Base-by-base conservation (phyloP, 2,797 vertebrate genomes). In the Adelosebastes latens region DNA sequence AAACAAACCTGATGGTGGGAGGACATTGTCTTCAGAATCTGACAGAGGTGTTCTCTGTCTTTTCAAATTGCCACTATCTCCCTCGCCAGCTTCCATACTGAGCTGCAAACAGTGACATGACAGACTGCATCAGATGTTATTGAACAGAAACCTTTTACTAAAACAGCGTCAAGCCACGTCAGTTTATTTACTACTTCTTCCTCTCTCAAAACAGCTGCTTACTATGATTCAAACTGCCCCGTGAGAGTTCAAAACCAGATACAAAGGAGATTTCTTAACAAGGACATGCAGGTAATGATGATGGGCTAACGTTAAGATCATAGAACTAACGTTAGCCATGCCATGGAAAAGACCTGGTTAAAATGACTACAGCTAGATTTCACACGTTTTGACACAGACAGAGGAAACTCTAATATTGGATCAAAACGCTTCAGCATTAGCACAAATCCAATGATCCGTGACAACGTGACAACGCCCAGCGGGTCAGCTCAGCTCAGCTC, bases 11-110 rank as follows among this genome's bases (percentile, higher is more conserved):
- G 91, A 39, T 10, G 68, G 6, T 5, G 72, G 46, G 49, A 62
- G 0, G 46, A 80, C 63, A 25, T 94, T 94, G 69, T 95, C 94
- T 55, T 95, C 94, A 34, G 91, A 87, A 29, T 94, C 94, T 3
- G 92, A 94, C 80, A 95, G 77, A 24, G 95, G 93, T 2, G 88
- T 83, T 80, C 95, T 93, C 59, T 34, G 94, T 66, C 95, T 93
- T 87, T 96, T 96, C 68, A 92, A 42, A 25, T 2, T 81, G 72
- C 55, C 73, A 67, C 49, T 16, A 12, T 79, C 86, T 68, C 84
- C 86, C 12, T 90, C 83, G 0, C 16, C 87, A 34, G 77, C 49
- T 14, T 93, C 90, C 94, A 95, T 94, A 2, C 6, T 88, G 72
- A 81, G 11, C 67, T 87, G 60, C 11, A 89, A 77, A 73, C 25